Percentiles rank a stretch among this genome's conserved stretches.
phyloP scores from a whole-genome alignment of 2,113 vertebrate genomes.

The Ovis canadensis region DNA sequence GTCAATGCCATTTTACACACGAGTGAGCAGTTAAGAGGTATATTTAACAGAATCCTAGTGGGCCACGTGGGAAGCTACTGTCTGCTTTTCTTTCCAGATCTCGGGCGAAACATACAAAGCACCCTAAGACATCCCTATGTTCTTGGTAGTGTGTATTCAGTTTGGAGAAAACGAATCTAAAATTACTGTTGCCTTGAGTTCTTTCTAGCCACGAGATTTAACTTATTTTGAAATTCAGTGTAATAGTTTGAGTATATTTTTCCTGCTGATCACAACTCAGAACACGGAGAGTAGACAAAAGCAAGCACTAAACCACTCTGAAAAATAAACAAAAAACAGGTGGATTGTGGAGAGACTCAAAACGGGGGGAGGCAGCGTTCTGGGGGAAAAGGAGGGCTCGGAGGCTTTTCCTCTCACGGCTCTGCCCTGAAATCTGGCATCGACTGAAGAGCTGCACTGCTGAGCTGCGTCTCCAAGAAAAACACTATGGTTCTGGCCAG shows the following conservation, averaged over 20 bases:
- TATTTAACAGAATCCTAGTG: neutral
- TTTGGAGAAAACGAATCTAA: neutral
- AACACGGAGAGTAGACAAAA: neutral
- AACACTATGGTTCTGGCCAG: neutral
- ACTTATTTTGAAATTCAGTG: conserved; percentile 5
- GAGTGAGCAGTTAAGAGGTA: neutral
- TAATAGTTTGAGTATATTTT: neutral
- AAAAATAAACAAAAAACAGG: neutral
- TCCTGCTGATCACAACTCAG: neutral
- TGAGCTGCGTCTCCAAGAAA: neutral
- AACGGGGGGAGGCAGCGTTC: accelerated
- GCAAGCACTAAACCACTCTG: neutral
- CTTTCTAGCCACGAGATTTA: neutral
- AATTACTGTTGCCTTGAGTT: neutral
- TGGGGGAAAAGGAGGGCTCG: neutral
- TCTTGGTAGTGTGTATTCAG: neutral
- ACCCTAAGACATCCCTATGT: neutral
- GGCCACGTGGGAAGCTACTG: neutral
- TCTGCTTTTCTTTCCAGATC: neutral
- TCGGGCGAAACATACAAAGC: neutral
- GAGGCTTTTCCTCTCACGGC: neutral
- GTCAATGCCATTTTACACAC: neutral
- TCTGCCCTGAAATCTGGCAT: neutral
- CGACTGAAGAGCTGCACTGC: neutral
- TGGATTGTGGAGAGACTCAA: neutral